These are phyloP conservation scores for Electrona antarctica DNA, from an alignment of 2,113 vertebrate species.

Conservation along the genomic window DNA sequence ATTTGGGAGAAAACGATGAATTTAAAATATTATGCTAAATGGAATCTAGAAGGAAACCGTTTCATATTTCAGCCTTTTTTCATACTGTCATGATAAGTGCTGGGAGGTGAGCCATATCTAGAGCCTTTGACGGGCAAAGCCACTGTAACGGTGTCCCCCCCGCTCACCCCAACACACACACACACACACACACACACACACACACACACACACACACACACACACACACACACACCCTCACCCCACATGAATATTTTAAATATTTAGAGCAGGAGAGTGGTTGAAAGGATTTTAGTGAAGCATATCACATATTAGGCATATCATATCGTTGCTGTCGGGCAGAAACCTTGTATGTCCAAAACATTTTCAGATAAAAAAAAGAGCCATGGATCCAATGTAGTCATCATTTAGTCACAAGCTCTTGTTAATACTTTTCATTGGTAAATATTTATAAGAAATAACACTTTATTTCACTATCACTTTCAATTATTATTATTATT, in stretches of 20 bases:
- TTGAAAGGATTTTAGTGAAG: slow-evolving; percentile 30
- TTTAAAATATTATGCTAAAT: slow-evolving; percentile 21
- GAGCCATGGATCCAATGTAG: no score
- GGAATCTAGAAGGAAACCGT: slow-evolving; percentile 9
- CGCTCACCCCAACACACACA: neutral
- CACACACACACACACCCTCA: no score
- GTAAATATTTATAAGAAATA: no score
- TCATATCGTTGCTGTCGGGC: neutral
- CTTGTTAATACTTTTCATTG: no score
- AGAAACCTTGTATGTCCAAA: no score
- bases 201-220: no score
- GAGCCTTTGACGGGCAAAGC: slow-evolving; percentile 14
- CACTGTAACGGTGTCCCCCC: slow-evolving; percentile 21
- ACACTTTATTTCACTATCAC: no score
- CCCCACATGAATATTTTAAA: slow-evolving; percentile 25
- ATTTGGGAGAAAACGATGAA: slow-evolving; percentile 3
- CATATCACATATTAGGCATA: slow-evolving; percentile 27
- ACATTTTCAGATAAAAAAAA: no score
- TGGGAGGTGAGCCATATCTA: slow-evolving; percentile 19
- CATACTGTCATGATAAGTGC: slow-evolving; percentile 7
- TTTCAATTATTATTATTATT: no score
- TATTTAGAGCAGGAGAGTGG: slow-evolving; percentile 23
- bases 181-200: no score
- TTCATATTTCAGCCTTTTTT: slow-evolving; percentile 1
- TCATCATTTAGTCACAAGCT: no score